phyloP scores from a whole-genome alignment of 2,797 vertebrate species.

The Menidia menidia region DNA sequence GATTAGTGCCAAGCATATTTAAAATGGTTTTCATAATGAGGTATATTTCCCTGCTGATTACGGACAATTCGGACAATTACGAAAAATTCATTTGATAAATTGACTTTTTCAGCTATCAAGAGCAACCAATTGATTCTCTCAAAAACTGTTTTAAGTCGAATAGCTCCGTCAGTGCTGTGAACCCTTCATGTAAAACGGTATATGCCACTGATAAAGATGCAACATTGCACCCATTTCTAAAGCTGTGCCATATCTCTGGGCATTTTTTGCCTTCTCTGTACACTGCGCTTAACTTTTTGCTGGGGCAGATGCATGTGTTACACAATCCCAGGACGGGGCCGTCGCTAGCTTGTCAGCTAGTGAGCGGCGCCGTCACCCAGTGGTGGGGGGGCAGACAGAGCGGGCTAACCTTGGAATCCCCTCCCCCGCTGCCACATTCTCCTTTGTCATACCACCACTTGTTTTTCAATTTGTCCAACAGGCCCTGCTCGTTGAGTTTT shows the following conservation, averaged over 20 bases:
- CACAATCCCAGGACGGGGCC: constrained; percentile 66
- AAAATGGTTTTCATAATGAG: constrained; percentile 27
- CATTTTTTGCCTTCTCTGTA: constrained; percentile 30
- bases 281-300: constrained; percentile 25
- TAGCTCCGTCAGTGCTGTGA: constrained; percentile 48
- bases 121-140: constrained; percentile 5
- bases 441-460: constrained; percentile 99
- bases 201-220: constrained; percentile 50
- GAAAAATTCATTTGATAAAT: constrained; percentile 7
- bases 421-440: constrained; percentile 99
- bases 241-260: constrained; percentile 24
- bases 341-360: constrained; percentile 53
- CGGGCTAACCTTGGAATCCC: constrained; percentile 99
- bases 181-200: constrained; percentile 48
- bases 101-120: constrained; percentile 9
- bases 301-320: constrained; percentile 77
- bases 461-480: constrained; percentile 99
- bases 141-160: constrained; percentile 14
- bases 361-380: constrained; percentile 60
- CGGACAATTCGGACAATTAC: too few relatives aligned
- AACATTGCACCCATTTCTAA: constrained; percentile 42
- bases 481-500: constrained; percentile 99
- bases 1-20: constrained; percentile 24
- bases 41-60: constrained; percentile 26
- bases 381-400: constrained; percentile 87